Base-by-base conservation (phyloP, 1,140 invertebrate species). In the Aleiodes sp. region DNA sequence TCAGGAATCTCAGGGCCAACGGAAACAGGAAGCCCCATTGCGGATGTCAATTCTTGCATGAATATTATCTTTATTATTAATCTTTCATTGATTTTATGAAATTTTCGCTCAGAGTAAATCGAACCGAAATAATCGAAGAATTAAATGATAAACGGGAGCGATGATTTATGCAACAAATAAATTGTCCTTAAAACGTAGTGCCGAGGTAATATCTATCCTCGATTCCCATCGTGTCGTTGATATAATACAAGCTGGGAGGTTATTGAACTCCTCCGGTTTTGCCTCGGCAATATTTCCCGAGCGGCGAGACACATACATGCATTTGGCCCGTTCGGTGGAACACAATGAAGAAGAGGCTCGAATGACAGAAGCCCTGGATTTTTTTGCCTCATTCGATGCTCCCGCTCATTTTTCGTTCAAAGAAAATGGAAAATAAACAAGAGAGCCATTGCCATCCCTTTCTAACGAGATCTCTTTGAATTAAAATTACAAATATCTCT, bases 1-100 rank as follows among this genome's bases (percentile, higher is more conserved):
- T 52, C 16, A 2, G 21, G n/a, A n/a, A n/a, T 52, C 6, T 52
- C 46, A 52, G 21, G 19, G 46, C 10, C 19, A 52, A 2, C 46
- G 46, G 41, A 46, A 46, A 46, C 41, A n/a, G 41, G 41, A 46
- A 46, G 41, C 41, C 41, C n/a, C n/a, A n/a, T n/a, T 19, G 41
- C 41, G 41, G 14, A n/a, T 19, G n/a, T 14, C 41, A 16, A 46
- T 46, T 46, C 16, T 19, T 46, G 41, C 14, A 16, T n/a, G 41
- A 19, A 46, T 16, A n/a, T n/a, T n/a, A n/a, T n/a, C n/a, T n/a
- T n/a, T n/a, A n/a, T n/a, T n/a, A n/a, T 46, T 46, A 46, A 46
- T 8, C 14, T 46, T 46, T 52, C 46, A 52, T 52, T 21, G 10
- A 26, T 52, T 24, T 10, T n/a, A n/a, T n/a, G n/a, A n/a, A n/a